phyloP scores from a whole-genome alignment of 2,113 vertebrate genomes.

The Toxostoma redivivum region DNA sequence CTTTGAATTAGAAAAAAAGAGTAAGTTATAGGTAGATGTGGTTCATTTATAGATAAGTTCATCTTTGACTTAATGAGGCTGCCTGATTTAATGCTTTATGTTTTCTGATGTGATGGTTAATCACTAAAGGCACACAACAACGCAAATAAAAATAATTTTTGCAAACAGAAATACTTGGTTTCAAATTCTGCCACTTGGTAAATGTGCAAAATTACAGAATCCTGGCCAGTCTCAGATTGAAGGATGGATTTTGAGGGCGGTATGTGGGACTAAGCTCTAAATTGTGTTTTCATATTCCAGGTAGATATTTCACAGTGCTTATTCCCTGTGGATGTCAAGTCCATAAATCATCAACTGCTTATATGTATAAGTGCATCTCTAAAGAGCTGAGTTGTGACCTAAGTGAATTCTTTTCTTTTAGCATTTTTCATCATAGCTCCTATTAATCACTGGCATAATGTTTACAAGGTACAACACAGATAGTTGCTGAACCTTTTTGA shows the following conservation, averaged over 20 bases:
- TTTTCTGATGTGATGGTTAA: not conserved
- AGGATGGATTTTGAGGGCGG: not conserved
- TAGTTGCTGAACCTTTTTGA: conserved; percentile 58
- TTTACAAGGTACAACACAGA: conserved; percentile 20
- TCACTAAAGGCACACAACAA: not conserved
- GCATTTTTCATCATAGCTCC: not conserved
- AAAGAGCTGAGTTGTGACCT: not conserved
- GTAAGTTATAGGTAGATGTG: not conserved
- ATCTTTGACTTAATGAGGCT: not conserved
- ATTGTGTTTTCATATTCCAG: not conserved
- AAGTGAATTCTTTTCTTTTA: not conserved
- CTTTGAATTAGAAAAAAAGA: not conserved
- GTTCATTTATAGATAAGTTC: not conserved
- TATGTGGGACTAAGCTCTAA: not conserved
- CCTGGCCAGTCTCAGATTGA: not conserved
- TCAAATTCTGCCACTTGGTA: not conserved
- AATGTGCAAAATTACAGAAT: not conserved
- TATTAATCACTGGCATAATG: not conserved
- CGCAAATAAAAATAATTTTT: not conserved
- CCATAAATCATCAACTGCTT: not conserved
- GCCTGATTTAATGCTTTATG: not conserved
- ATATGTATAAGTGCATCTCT: not conserved
- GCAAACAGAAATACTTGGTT: not conserved
- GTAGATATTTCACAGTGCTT: not conserved
- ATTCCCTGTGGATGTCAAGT: not conserved